phyloP scores from a whole-genome alignment of 2,797 vertebrate genomes.

The Malurus leucopterus region DNA sequence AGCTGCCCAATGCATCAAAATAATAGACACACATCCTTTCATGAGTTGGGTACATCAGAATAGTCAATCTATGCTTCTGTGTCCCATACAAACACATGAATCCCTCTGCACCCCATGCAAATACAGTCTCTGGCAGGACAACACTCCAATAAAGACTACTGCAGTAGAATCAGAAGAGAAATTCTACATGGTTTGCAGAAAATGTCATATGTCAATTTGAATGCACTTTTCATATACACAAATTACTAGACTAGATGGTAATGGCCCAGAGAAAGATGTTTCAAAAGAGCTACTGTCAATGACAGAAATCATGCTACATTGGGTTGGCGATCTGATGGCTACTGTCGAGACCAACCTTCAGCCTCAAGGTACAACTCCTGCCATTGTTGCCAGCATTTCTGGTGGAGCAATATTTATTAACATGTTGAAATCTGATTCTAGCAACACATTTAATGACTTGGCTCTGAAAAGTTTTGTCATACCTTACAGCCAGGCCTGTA shows the following conservation, averaged over 20 bases:
- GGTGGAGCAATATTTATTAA: neutral
- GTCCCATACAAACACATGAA: neutral
- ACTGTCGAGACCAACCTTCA: neutral
- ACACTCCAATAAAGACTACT: neutral
- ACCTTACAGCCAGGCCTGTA: neutral
- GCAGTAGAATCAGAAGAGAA: neutral
- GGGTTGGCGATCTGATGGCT: neutral
- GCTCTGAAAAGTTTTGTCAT: neutral
- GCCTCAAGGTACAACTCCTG: neutral
- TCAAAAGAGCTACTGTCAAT: neutral
- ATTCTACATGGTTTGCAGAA: neutral
- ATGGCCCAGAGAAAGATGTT: neutral
- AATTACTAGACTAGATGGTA: neutral
- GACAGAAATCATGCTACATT: neutral
- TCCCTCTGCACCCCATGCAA: neutral
- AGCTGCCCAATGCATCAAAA: neutral
- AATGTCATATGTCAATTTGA: neutral
- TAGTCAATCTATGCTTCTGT: neutral
- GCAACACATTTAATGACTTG: neutral
- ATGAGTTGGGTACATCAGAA: neutral
- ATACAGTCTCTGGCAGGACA: neutral
- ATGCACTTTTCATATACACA: neutral
- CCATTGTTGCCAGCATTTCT: neutral
- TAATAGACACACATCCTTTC: neutral
- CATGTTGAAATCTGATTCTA: neutral